Percentiles rank a stretch among this genome's conserved stretches.
phyloP scores from a whole-genome alignment of 2,797 vertebrate species.

The Podarcis siculus region DNA sequence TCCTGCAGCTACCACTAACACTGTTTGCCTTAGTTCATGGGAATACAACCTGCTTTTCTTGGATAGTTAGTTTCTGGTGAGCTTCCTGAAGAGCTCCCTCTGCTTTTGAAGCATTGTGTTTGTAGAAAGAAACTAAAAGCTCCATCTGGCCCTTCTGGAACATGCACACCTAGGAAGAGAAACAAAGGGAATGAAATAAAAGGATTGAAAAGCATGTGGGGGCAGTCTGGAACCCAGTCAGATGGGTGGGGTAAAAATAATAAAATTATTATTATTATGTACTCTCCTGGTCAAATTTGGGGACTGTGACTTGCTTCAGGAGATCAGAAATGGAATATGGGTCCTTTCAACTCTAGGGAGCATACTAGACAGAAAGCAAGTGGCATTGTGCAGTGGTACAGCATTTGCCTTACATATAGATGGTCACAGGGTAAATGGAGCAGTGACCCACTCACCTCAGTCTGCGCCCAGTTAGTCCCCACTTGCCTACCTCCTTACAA shows the following conservation, averaged over 20 bases:
- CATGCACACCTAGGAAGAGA: slow-evolving; percentile 80
- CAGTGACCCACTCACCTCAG: too few species aligned
- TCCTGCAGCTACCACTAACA: not conserved
- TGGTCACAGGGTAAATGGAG: not conserved
- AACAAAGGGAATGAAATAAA: not conserved
- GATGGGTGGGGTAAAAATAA: too few species aligned
- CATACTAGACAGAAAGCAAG: not conserved
- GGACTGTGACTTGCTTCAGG: not conserved
- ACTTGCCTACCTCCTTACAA: too few species aligned
- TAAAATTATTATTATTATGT: too few species aligned
- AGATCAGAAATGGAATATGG: not conserved
- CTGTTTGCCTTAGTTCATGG: slow-evolving; percentile 2
- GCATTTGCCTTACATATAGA: not conserved
- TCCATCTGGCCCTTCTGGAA: slow-evolving; percentile 88
- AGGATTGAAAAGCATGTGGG: not conserved
- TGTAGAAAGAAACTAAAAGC: slow-evolving; percentile 80
- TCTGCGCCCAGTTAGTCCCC: too few species aligned
- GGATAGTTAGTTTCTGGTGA: slow-evolving; percentile 52
- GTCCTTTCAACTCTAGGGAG: not conserved
- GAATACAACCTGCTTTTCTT: slow-evolving; percentile 56
- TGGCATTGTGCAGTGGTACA: not conserved
- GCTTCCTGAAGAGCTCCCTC: slow-evolving; percentile 81
- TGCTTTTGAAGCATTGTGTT: slow-evolving; percentile 77
- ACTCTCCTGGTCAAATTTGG: not conserved
- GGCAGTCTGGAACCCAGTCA: too few species aligned